Evolutionary conservation across 2,888 invertebrate genomes (phyloP).

Genomic region (Neoascia interrupta): DNA sequence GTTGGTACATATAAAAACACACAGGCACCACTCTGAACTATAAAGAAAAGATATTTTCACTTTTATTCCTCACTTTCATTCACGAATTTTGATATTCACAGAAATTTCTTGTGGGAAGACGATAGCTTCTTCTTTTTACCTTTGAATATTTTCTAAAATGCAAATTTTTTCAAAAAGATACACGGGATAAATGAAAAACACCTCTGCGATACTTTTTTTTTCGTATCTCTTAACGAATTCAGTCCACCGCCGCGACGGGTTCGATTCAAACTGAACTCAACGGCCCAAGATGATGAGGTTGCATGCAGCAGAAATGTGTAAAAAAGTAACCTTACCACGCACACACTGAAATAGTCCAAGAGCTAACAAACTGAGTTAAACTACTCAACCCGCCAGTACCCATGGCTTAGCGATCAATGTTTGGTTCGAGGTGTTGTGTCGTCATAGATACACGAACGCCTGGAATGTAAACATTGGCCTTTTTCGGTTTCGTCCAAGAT

Average conservation of each 20-base stretch:
- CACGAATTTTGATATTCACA: not conserved
- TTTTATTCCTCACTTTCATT: slow-evolving; percentile 27
- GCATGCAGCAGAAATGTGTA: slow-evolving; percentile 58
- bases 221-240: slow-evolving; percentile 40
- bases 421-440: no score
- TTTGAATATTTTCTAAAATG: slow-evolving; percentile 26
- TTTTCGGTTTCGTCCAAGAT: slow-evolving; percentile 17
- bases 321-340: slow-evolving; percentile 34
- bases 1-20: no score
- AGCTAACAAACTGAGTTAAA: no score
- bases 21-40: not conserved
- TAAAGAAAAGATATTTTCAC: slow-evolving; percentile 25
- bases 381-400: no score
- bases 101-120: slow-evolving; percentile 8
- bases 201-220: slow-evolving; percentile 5
- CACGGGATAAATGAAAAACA: slow-evolving; percentile 2
- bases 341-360: no score
- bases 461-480: slow-evolving; percentile 49
- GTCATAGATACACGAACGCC: slow-evolving; percentile 48
- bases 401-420: no score
- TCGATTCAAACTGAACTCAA: slow-evolving; percentile 63
- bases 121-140: not conserved
- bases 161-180: slow-evolving; percentile 22
- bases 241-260: slow-evolving; percentile 55
- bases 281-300: slow-evolving; percentile 52